These are phyloP conservation scores for Fragum whitleyi DNA, from an alignment of 2,888 invertebrate genomes.

Conservation along the genomic window DNA sequence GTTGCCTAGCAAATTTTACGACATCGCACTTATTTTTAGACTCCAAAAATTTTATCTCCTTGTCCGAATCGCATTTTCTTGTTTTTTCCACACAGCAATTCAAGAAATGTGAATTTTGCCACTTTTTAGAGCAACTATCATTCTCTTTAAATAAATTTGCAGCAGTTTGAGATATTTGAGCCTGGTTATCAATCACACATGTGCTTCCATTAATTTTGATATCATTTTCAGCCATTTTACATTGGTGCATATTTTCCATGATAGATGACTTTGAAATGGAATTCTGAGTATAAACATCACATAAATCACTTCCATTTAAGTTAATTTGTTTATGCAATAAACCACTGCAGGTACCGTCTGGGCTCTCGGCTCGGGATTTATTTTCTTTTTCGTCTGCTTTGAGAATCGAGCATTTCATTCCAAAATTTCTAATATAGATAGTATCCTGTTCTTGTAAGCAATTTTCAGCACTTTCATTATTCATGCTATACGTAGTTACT, in stretches of 20 bases:
- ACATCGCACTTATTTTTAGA: slow-evolving; percentile 26
- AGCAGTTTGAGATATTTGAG: slow-evolving; percentile 5
- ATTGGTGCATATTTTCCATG: background rate
- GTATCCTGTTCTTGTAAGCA: background rate
- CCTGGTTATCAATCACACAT: background rate
- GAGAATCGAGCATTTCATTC: too few relatives aligned
- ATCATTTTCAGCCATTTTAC: background rate
- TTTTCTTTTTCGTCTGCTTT: background rate
- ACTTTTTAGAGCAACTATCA: background rate
- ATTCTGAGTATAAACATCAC: background rate
- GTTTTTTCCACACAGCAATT: background rate
- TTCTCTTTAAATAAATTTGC: background rate
- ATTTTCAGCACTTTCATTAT: background rate
- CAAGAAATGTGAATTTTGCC: slow-evolving; percentile 3
- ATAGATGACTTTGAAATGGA: background rate
- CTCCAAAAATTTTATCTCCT: slow-evolving; percentile 10
- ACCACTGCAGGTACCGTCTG: background rate
- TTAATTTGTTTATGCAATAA: background rate
- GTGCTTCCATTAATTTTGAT: slow-evolving; percentile 3
- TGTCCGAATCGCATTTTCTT: background rate
- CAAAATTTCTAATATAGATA: background rate
- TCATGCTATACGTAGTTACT: background rate
- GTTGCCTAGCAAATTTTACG: slow-evolving; percentile 20
- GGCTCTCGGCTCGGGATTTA: background rate
- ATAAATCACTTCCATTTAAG: slow-evolving; percentile 5